Percentiles rank a stretch among this genome's conserved stretches.
These are phyloP conservation scores for Hedya salicella DNA, from an alignment of 2,888 invertebrate genomes.

Conservation along the genomic window DNA sequence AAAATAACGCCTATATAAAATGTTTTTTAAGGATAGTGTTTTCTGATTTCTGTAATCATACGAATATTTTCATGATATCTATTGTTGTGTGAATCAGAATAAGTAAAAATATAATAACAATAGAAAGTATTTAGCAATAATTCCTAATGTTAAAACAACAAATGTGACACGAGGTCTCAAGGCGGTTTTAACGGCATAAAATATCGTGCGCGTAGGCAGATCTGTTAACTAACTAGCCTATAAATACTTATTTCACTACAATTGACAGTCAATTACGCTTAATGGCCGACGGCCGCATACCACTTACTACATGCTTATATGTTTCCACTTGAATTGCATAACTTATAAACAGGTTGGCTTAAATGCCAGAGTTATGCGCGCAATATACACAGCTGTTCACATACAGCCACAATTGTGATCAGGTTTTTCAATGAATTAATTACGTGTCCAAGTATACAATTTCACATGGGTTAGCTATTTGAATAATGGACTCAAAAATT, in stretches of 20 bases:
- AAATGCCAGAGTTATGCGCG: constrained; percentile 71
- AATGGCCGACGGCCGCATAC: constrained; percentile 62
- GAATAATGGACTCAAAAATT: background rate
- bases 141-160: constrained; percentile 14
- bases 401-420: constrained; percentile 45
- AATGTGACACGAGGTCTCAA: background rate
- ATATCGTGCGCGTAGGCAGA: constrained; percentile 35
- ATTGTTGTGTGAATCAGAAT: too few relatives aligned
- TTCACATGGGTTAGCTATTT: constrained; percentile 13
- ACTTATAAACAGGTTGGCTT: constrained; percentile 73
- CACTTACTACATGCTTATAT: constrained; percentile 63
- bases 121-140: background rate
- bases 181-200: constrained; percentile 20
- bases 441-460: constrained; percentile 21
- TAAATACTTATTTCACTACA: constrained; percentile 54
- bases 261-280: constrained; percentile 75
- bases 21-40: too few relatives aligned
- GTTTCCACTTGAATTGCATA: constrained; percentile 80
- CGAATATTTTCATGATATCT: too few relatives aligned
- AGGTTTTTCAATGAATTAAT: constrained; percentile 40
- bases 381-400: constrained; percentile 70
- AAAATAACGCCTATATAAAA: background rate
- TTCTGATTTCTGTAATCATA: too few relatives aligned
- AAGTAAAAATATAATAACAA: too few relatives aligned
- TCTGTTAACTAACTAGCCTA: constrained; percentile 38